Evolutionary conservation across 2,888 invertebrate species (phyloP), one percentile per base, ranked within the genome.

Genomic region (Drosophila anomalata): DNA sequence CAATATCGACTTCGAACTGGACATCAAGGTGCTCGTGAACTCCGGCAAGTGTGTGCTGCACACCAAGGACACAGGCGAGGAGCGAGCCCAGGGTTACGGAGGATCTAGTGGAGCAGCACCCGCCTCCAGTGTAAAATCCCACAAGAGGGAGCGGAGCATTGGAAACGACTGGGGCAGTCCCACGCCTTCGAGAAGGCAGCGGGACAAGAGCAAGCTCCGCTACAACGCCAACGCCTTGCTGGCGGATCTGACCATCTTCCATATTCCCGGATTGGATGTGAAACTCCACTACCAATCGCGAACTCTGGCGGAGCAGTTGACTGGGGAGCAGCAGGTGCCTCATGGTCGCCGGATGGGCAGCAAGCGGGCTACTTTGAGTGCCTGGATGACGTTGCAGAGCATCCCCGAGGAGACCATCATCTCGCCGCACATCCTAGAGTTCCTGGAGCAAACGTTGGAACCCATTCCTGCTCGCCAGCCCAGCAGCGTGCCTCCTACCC

Each of bases 381-480:
- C 97, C 1, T 99, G 98, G 97, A 96, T 98, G 93, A 98, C 98
- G 2, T 92, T 99, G 75, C 98, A 99, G 92, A 97, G 98, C 89
- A 97, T 99, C 82, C 99, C 99, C 0, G 98, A 97, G 90, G 99
- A 99, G 92, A 99, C 99, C 26, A 96, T 99, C 78, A 97, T 99
- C 89, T 98, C 97, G 78, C 99, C 99, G 0, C 98, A 98, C 88
- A 97, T 99, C 79, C 93, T 99, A 57, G 98, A 99, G 92, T 99
- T 99, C 92, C 92, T 99, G 76, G 99, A 99, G 90, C 99, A 99
- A 92, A 98, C 98, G 0, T 92, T 99, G 39, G 99, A 99, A 89
- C 98, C 99, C 0, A 97, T 99, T 89, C 98, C 98, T 0, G 93
- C 94, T 0, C 94, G 94, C 77, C 93, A 92, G 46, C 79, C 78